phyloP scores from a whole-genome alignment of 2,888 invertebrate genomes.

The Zhuqinia jingwanae region DNA sequence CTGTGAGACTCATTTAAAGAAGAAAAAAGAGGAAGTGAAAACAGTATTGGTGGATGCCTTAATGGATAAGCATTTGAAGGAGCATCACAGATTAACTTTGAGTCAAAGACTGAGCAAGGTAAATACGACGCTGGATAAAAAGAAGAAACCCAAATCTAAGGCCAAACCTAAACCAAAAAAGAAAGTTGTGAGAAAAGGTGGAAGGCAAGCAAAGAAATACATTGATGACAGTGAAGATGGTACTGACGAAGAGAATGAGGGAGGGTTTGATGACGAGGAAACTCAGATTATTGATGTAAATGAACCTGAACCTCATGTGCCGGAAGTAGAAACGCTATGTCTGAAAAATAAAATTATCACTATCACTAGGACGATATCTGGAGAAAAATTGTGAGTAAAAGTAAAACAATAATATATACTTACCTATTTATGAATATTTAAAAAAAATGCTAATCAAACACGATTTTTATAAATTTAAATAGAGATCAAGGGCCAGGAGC shows the following conservation, averaged over 20 bases:
- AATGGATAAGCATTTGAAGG: constrained; percentile 80
- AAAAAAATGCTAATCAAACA: too few species aligned
- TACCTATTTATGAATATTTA: too few species aligned
- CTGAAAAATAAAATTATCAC: constrained; percentile 79
- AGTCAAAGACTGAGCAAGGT: constrained; percentile 81
- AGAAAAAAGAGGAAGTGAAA: constrained; percentile 77
- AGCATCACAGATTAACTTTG: constrained; percentile 81
- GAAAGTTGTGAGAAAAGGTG: constrained; percentile 36
- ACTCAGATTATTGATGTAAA: constrained; percentile 16
- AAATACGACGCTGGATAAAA: constrained; percentile 24
- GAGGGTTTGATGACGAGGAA: not conserved
- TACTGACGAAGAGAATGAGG: constrained; percentile 4
- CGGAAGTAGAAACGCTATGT: constrained; percentile 10
- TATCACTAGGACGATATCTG: constrained; percentile 78
- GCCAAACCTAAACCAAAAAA: constrained; percentile 70
- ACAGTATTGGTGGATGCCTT: constrained; percentile 80
- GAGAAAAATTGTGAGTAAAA: constrained; percentile 80
- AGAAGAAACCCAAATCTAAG: not conserved
- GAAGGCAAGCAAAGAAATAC: constrained; percentile 12
- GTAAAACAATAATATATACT: not conserved
- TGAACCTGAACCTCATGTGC: not conserved
- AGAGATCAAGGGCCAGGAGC: constrained; percentile 62
- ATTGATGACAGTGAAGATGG: constrained; percentile 10
- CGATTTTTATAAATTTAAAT: not conserved
- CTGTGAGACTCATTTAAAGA: constrained; percentile 83